phyloP scores from a whole-genome alignment of 2,113 vertebrate species.

The Etheostoma cragini region DNA sequence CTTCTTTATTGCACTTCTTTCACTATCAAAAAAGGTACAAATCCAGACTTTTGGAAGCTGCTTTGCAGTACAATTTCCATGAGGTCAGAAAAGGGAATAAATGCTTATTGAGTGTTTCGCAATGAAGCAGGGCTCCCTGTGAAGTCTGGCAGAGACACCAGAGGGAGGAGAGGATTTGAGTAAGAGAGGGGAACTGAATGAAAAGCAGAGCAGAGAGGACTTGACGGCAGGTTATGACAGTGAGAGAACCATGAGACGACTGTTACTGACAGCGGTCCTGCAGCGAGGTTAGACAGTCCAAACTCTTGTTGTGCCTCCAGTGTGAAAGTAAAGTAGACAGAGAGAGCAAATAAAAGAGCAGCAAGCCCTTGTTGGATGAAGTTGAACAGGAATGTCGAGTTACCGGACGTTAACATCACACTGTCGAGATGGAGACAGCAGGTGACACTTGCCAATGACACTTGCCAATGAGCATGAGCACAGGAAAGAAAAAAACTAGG shows the following conservation, averaged over 20 bases:
- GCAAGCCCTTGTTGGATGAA: slow-evolving; percentile 10
- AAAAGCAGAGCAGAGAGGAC: slow-evolving; percentile 14
- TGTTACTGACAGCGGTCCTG: slow-evolving; percentile 54
- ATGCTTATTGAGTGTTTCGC: slow-evolving; percentile 41
- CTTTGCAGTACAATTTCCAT: slow-evolving; percentile 25
- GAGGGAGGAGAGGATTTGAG: slow-evolving; percentile 31
- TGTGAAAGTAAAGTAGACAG: slow-evolving; percentile 12
- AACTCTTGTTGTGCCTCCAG: slow-evolving; percentile 13
- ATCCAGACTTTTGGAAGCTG: slow-evolving; percentile 25
- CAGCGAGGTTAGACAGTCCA: slow-evolving; percentile 1
- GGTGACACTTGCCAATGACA: slow-evolving; percentile 1
- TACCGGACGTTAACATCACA: slow-evolving; percentile 56
- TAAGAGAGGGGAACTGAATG: slow-evolving; percentile 6
- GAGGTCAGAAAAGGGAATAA: slow-evolving; percentile 44
- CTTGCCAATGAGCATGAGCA: not conserved
- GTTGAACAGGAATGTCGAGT: slow-evolving; percentile 49
- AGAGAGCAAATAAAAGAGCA: slow-evolving; percentile 32
- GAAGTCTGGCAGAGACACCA: slow-evolving; percentile 29
- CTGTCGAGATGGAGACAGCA: slow-evolving; percentile 21
- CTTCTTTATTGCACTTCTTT: not conserved
- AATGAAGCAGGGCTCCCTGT: slow-evolving; percentile 44
- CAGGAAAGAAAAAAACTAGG: not conserved
- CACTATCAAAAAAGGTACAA: not conserved
- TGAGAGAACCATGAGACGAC: slow-evolving; percentile 39
- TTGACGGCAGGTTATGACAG: slow-evolving; percentile 65